These are phyloP conservation scores for Denticeps clupeoides DNA, from an alignment of 2,797 vertebrate genomes.

Conservation along the genomic window DNA sequence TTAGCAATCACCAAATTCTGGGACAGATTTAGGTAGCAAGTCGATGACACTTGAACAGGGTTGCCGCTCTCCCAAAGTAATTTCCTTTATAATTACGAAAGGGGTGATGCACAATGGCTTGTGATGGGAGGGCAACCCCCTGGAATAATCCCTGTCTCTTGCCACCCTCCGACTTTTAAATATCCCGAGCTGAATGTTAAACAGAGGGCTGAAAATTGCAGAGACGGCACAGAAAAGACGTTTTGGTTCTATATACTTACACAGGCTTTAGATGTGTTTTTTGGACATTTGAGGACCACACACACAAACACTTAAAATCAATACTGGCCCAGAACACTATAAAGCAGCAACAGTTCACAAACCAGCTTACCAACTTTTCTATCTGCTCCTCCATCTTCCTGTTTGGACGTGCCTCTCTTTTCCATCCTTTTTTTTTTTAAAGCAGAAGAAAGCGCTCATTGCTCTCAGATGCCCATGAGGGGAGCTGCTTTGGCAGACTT, in stretches of 20 bases:
- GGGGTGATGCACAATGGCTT: constrained; percentile 56
- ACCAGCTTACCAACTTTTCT: too few relatives aligned
- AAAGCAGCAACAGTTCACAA: too few relatives aligned
- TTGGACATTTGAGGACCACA: too few relatives aligned
- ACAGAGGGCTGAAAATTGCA: constrained; percentile 40
- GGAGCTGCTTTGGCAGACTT: background rate
- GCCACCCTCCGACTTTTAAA: constrained; percentile 51
- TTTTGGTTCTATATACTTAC: too few relatives aligned
- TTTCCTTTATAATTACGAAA: constrained; percentile 64
- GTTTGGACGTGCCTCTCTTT: background rate
- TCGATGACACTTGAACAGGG: constrained; percentile 46
- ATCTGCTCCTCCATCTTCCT: background rate
- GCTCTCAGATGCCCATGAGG: background rate
- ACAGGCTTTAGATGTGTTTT: too few relatives aligned
- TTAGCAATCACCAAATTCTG: too few relatives aligned
- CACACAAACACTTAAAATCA: background rate
- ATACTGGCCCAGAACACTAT: too few relatives aligned
- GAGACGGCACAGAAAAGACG: constrained; percentile 33
- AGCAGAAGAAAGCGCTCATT: background rate
- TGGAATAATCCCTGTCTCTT: constrained; percentile 58
- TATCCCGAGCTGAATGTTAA: constrained; percentile 57
- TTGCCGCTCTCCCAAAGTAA: constrained; percentile 52
- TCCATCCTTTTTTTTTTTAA: too few relatives aligned
- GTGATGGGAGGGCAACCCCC: constrained; percentile 56
- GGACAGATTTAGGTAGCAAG: too few relatives aligned